Evolutionary conservation across 2,888 invertebrate species (phyloP), one percentile per base, ranked within the genome.

Genomic region (Rhogogaster chlorosoma): DNA sequence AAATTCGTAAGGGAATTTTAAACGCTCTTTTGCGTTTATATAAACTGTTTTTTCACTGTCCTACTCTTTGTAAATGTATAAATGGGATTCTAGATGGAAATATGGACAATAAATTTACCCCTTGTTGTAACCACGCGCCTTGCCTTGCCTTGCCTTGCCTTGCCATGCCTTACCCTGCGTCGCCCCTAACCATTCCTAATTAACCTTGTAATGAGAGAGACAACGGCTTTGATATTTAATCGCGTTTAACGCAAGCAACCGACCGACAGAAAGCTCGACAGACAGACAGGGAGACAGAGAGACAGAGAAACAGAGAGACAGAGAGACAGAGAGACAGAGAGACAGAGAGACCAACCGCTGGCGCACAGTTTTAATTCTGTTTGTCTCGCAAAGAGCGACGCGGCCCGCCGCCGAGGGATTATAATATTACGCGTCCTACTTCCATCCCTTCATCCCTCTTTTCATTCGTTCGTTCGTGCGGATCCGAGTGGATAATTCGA

Each of bases 171-270:
- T 84, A 80, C 18, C 29, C 36, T 7, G 38, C 75, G 49, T 10
- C 61, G 36, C 61, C 9, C 64, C 67, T 83, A 67, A 67, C 84
- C 86, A 87, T 86, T 87, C 86, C 88, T 89, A 89, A 90, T 89
- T 90, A 90, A 90, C 87, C 88, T 85, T 87, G 87, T 88, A 88
- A 89, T 88, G 87, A 87, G 84, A 87, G 84, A 78, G 87, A 86
- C 86, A 86, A 84, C 85, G 87, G 90, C 92, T 92, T 92, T 92
- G 91, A 92, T 91, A 91, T 92, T 92, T 92, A 92, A 92, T 92
- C 91, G 90, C 88, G 90, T 92, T 92, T 91, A 90, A 91, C 90
- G 89, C 90, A 87, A 88, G 88, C 88, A 83, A 29, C 64, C 82
- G 49, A 64, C 82, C 64, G 38, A 64, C 53, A n/a, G 45, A 78